phyloP scores from a whole-genome alignment of 2,113 vertebrate genomes.

The Albula glossodonta region DNA sequence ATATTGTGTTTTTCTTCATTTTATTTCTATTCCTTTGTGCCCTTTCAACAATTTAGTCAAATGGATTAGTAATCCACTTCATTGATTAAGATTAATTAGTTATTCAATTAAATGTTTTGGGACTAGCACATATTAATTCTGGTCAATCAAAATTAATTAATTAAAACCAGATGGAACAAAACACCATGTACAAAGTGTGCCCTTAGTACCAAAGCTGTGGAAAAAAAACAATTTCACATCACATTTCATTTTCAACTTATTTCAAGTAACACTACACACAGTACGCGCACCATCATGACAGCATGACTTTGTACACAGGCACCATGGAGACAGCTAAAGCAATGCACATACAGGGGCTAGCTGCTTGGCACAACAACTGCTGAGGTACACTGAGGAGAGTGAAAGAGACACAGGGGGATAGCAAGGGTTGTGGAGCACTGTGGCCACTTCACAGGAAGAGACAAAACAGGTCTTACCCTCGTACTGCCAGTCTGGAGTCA shows the following conservation, averaged over 20 bases:
- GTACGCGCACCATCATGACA: slow-evolving; percentile 10
- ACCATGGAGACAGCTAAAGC: background rate
- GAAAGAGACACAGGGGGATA: slow-evolving; percentile 45
- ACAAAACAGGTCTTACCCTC: slow-evolving; percentile 86
- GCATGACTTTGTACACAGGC: background rate
- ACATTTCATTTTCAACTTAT: slow-evolving; percentile 35
- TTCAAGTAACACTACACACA: slow-evolving; percentile 32
- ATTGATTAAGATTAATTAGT: background rate
- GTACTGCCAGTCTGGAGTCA: slow-evolving; percentile 96
- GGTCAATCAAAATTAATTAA: background rate
- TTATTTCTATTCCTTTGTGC: background rate
- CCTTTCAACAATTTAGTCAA: background rate
- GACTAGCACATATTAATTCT: background rate
- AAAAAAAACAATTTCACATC: background rate
- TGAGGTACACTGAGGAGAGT: background rate
- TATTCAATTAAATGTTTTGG: background rate
- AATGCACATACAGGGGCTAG: background rate
- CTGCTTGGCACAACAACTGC: background rate
- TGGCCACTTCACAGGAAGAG: slow-evolving; percentile 27
- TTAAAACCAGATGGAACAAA: background rate
- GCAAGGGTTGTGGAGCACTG: slow-evolving; percentile 32
- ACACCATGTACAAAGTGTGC: background rate
- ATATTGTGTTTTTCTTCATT: background rate
- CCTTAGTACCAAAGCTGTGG: background rate
- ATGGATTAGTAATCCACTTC: background rate